These are phyloP conservation scores for Argyrosomus japonicus DNA, from an alignment of 2,113 vertebrate genomes.

Conservation along the genomic window DNA sequence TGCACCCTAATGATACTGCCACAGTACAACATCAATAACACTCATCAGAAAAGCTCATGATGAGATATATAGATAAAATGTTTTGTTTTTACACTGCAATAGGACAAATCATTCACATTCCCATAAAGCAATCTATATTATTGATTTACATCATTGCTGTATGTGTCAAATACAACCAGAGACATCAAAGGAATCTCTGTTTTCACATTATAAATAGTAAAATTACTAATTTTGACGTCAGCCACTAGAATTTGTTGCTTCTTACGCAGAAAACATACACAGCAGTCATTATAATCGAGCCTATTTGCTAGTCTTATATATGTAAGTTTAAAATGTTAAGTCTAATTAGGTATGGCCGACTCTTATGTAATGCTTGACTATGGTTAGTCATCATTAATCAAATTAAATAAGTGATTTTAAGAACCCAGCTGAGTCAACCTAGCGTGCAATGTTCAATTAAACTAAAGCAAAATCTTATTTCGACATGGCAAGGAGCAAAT, in stretches of 20 bases:
- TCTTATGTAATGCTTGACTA: background rate
- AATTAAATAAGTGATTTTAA: background rate
- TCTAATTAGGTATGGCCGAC: background rate
- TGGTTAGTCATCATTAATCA: background rate
- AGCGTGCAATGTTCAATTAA: background rate
- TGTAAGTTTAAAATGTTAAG: background rate
- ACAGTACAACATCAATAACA: background rate
- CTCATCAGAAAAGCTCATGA: background rate
- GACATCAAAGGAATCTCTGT: background rate
- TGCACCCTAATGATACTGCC: background rate
- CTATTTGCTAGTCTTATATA: background rate
- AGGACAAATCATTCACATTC: no score
- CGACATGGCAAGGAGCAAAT: background rate
- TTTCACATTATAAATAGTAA: no score
- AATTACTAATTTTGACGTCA: background rate
- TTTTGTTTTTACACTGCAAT: background rate
- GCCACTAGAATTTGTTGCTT: background rate
- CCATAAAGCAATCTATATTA: background rate
- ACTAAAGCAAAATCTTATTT: background rate
- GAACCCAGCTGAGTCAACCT: background rate
- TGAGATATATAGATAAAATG: background rate
- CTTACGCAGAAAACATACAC: background rate
- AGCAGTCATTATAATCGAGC: background rate
- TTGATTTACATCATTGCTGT: background rate
- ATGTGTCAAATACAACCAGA: background rate